Conservation (phyloP, 2,888 invertebrate genomes). For the Gisinianus flammeolus region DNA sequence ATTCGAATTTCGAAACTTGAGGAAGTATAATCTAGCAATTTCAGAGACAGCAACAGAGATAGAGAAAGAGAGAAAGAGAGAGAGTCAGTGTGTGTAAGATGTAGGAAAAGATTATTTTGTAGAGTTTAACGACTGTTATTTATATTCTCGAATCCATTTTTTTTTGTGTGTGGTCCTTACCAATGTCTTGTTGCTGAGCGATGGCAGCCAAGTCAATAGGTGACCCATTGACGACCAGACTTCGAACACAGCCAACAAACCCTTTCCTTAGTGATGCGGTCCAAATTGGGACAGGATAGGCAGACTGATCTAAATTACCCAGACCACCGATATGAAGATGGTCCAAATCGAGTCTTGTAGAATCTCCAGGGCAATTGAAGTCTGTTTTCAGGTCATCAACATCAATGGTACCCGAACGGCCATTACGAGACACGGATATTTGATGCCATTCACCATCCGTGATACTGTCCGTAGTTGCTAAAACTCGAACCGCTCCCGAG, state of each 20-base stretch:
- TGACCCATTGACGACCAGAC: conserved; percentile 84
- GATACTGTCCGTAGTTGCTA: conserved; percentile 75
- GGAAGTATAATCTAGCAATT: too few relatives aligned
- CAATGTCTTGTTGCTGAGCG: conserved; percentile 80
- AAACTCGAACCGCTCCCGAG: conserved; percentile 84
- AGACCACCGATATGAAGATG: conserved; percentile 89
- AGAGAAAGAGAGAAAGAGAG: neutral
- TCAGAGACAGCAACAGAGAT: neutral
- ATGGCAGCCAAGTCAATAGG: conserved; percentile 86
- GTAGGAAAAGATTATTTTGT: neutral
- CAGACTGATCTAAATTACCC: conserved; percentile 60
- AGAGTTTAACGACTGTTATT: neutral
- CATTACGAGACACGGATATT: conserved; percentile 80
- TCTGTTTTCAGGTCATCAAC: conserved; percentile 88
- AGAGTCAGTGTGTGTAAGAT: neutral
- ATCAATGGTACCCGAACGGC: conserved; percentile 83
- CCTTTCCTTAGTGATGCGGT: conserved; percentile 86
- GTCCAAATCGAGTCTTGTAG: conserved; percentile 84
- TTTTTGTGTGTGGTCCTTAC: too few relatives aligned
- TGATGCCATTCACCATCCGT: conserved; percentile 95
- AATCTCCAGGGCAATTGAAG: conserved; percentile 82
- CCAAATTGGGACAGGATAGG: conserved; percentile 75
- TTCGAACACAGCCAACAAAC: conserved; percentile 92
- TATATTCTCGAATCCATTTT: too few relatives aligned
- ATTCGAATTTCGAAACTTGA: too few relatives aligned